Base-by-base conservation (phyloP, 2,113 vertebrate species). In the Ranitomeya imitator region DNA sequence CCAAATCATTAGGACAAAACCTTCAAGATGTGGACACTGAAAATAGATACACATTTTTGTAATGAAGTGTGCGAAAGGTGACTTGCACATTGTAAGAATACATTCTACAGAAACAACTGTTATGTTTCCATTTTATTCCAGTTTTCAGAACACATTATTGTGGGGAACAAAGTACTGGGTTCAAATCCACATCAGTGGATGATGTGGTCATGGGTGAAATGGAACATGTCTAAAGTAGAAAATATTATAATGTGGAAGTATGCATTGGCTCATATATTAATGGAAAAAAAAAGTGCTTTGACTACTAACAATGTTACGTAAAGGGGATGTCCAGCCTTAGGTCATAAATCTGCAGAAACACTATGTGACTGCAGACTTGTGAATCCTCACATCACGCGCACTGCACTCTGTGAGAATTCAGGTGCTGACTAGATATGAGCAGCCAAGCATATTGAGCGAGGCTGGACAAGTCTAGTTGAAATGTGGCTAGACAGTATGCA, bases 1-100 rank as follows among this genome's bases (percentile, higher is more conserved):
- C 15, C 79, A 60, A 81, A 81, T 60, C 18, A 2, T 60, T 37
- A 15, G 55, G 79, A 81, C 79, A 81, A 60, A 81, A 5, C 57
- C 26, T 81, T 81, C 79, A 81, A 60, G 57, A 81, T 81, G 79
- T 61, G 57, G 26, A 61, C 26, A 26, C 57, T 81, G 23, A 59
- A 80, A 80, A 61, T 81, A 55, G 76, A 77, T 52, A 18, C 23
- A 80, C 19, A 55, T 71, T 45, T 45, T 18, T 51, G 19, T 74
- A 74, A 74, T 15, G 2, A 45, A 74, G 31, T 74, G 69, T 37
- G 26, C 16, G 31, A 74, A 74, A 74, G 31, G 10, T 2, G 26
- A 71, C 67, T 26, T 4, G 0, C 31, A 74, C 31, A 74, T 74
- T 45, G 71, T 37, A 74, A 45, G 18, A 76, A 76, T 76, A 21